Conservation (phyloP, 2,113 vertebrate genomes). For the Heterotis niloticus region DNA sequence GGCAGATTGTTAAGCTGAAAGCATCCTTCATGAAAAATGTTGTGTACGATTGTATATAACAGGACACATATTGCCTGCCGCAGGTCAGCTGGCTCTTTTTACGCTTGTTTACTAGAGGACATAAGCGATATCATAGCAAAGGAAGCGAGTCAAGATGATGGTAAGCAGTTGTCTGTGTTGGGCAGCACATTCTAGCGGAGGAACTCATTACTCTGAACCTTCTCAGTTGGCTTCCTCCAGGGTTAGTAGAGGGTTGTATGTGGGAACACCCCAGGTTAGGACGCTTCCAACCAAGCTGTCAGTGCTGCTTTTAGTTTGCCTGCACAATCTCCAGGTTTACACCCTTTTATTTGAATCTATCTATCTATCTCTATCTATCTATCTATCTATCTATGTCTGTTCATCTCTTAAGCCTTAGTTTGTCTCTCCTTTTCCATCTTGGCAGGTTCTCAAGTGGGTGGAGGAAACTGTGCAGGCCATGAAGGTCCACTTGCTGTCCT, state of each 20-base stretch:
- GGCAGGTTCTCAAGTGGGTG: conserved; percentile 88
- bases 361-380: neutral
- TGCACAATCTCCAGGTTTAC: no score
- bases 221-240: no score
- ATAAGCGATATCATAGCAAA: conserved; percentile 42
- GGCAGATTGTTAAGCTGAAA: conserved; percentile 5
- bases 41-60: conserved; percentile 26
- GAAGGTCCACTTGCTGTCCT: conserved; percentile 86
- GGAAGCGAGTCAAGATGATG: conserved; percentile 45
- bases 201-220: neutral
- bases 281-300: no score
- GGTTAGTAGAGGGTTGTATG: no score
- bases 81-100: conserved; percentile 52
- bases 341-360: no score
- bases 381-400: no score
- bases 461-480: conserved; percentile 84
- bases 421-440: neutral
- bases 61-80: conserved; percentile 53
- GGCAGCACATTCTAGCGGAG: neutral
- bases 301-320: no score
- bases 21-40: neutral
- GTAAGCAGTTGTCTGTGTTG: conserved; percentile 36
- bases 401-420: neutral
- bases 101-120: conserved; percentile 53
- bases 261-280: no score